Evolutionary conservation across 2,888 invertebrate species (phyloP).

Genomic region (Metalampra italica): DNA sequence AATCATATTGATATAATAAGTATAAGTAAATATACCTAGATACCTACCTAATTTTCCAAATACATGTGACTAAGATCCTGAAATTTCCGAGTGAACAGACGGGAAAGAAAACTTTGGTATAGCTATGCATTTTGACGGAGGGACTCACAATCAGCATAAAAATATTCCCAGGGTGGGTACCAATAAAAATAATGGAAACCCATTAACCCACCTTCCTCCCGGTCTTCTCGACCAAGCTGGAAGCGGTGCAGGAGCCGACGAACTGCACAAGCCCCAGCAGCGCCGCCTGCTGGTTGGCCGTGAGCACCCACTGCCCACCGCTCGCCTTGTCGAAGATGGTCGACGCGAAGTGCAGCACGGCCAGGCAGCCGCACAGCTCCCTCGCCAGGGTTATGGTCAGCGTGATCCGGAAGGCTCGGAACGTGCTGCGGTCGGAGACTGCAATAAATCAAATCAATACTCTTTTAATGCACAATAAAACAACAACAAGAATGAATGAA

Average conservation of each 20-base stretch:
- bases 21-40: no score
- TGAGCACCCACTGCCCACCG: conserved; percentile 42
- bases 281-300: conserved; percentile 62
- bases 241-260: conserved; percentile 62
- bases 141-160: no score
- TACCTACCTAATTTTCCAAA: no score
- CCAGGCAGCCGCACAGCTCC: conserved; percentile 67
- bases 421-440: conserved; percentile 59
- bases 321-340: conserved; percentile 64
- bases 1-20: no score
- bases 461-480: no score
- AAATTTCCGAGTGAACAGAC: no score
- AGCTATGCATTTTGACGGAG: no score
- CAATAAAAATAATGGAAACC: no score
- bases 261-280: conserved; percentile 60
- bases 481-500: no score
- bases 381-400: conserved; percentile 63
- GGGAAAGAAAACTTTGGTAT: no score
- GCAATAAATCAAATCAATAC: conserved; percentile 11
- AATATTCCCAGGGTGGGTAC: no score
- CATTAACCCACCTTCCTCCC: conserved; percentile 54
- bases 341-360: conserved; percentile 67
- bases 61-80: no score
- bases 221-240: conserved; percentile 57
- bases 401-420: conserved; percentile 76